These are phyloP conservation scores for Diceros bicornis DNA, from an alignment of 2,797 vertebrate genomes.

Conservation along the genomic window DNA sequence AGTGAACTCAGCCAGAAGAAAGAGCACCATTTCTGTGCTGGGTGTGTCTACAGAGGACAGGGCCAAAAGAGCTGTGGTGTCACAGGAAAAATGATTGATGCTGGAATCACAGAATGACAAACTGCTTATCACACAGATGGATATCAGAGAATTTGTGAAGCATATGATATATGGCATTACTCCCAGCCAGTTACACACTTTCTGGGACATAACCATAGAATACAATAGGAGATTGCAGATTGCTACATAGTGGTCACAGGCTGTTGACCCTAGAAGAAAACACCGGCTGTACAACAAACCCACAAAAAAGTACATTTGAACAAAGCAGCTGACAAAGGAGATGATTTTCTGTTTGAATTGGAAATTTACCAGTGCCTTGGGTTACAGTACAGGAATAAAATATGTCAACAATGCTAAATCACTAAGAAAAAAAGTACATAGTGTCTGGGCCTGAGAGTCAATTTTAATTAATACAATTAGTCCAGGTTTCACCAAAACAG, in stretches of 20 bases:
- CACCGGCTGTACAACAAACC: constrained; percentile 59
- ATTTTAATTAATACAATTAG: no score
- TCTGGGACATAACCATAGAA: constrained; percentile 9
- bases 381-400: no score
- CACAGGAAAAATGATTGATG: constrained; percentile 76
- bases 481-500: no score
- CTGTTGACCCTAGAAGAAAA: constrained; percentile 67
- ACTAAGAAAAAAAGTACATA: no score
- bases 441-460: no score
- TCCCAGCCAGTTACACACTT: constrained; percentile 6
- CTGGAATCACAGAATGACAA: constrained; percentile 47
- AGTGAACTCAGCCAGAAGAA: no score
- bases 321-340: constrained; percentile 58
- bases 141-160: constrained; percentile 66
- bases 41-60: constrained; percentile 67
- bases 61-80: constrained; percentile 64
- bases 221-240: constrained; percentile 67
- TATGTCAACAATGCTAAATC: no score
- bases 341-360: constrained; percentile 41
- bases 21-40: no score
- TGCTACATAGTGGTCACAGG: constrained; percentile 46
- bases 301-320: constrained; percentile 72
- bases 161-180: neutral
- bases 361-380: constrained; percentile 33
- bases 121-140: constrained; percentile 54